Conservation (phyloP, 1,140 invertebrate genomes). For the Caenorhabditis remanei region DNA sequence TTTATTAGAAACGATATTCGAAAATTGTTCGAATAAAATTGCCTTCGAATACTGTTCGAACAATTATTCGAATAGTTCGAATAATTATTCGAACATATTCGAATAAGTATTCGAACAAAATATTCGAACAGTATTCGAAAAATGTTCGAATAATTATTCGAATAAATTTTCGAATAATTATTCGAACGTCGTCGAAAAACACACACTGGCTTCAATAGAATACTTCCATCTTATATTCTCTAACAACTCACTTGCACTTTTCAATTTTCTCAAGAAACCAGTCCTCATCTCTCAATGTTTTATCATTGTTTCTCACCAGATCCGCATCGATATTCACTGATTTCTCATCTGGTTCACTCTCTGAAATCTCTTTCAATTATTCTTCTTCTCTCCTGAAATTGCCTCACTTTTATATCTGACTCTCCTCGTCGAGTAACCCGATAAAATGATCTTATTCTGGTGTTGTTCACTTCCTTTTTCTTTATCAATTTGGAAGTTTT, state of each 20-base stretch:
- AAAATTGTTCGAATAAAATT: too few relatives aligned
- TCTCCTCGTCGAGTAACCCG: constrained; percentile 17
- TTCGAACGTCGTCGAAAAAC: too few relatives aligned
- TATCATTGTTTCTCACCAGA: constrained; percentile 10
- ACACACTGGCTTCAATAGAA: too few relatives aligned
- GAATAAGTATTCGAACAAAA: too few relatives aligned
- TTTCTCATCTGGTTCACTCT: background rate
- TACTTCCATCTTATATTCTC: too few relatives aligned
- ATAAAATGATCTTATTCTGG: background rate
- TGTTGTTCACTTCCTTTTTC: background rate
- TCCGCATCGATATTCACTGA: constrained; percentile 18
- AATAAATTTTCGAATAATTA: too few relatives aligned
- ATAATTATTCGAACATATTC: too few relatives aligned
- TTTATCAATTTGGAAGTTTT: constrained; percentile 2
- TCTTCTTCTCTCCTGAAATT: background rate
- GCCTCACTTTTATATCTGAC: constrained; percentile 39
- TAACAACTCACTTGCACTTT: constrained; percentile 27
- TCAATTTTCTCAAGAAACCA: constrained; percentile 45
- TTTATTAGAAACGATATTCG: too few relatives aligned
- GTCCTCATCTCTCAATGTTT: constrained; percentile 43
- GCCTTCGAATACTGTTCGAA: too few relatives aligned
- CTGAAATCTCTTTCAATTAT: background rate
- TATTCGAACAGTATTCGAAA: too few relatives aligned
- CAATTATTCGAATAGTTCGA: too few relatives aligned
- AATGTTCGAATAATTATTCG: too few relatives aligned